Evolutionary conservation across 2,797 vertebrate genomes (phyloP), one percentile per base, ranked within the genome.

Genomic region (Pyrocephalus nanus): DNA sequence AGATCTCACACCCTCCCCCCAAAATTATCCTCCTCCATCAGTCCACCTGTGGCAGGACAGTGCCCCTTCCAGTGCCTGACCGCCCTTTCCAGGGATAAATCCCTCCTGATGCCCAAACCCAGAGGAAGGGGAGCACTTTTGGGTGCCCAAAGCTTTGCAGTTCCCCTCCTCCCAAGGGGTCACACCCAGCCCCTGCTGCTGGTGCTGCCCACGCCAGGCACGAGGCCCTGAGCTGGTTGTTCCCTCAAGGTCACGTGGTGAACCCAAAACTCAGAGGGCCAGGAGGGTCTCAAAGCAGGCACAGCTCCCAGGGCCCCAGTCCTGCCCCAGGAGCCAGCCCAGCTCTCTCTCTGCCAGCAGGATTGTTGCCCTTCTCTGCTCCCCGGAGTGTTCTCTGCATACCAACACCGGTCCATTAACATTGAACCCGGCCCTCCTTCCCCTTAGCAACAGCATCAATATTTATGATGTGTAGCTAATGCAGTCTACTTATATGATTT

Each of bases 391-490:
- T 72, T 86, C 57, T 72, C 83, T 67, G 83, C 75, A 60, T 71
- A 42, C 79, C 79, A 82, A 58, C 79, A 75, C 30, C 90, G 71
- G 96, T 61, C 95, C 74, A 32, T 88, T 92, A 81, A 93, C 80
- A 92, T 61, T 79, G 93, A 96, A 96, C 71, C 89, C 76, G 83
- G 61, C 80, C 73, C 32, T n/a, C 61, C 67, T 61, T n/a, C 65
- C 53, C 32, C 91, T 90, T 73, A 74, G 83, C 73, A 75, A 92
- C 75, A 86, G 83, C 94, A 96, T 98, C 94, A 96, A 97, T 97
- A 97, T 97, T 97, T 96, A 98, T 97, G 96, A 92, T 95, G 55
- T 76, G 89, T 91, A 82, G 95, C 90, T 92, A 83, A 97, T 96
- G 97, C 96, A 93, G 96, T 93, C 25, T 20, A 88, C 93, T 96